phyloP scores from a whole-genome alignment of 2,888 invertebrate genomes.

The Patella caerulea region DNA sequence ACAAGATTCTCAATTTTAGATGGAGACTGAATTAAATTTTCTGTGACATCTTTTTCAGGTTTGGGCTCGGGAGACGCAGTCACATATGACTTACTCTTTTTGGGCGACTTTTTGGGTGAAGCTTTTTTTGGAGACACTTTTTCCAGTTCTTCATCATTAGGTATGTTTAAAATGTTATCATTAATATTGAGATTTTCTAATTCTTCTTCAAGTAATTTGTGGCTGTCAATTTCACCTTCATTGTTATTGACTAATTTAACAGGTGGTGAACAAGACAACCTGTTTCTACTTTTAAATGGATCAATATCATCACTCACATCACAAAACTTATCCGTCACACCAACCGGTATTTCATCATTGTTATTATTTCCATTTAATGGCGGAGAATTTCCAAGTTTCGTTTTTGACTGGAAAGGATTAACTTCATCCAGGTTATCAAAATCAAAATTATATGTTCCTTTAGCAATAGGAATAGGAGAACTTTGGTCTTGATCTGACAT shows the following conservation, averaged over 20 bases:
- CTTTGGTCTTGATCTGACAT: conserved; percentile 19
- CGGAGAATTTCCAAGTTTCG: conserved; percentile 52
- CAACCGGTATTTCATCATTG: background rate
- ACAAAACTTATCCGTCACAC: conserved; percentile 7
- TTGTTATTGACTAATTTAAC: conserved; percentile 25
- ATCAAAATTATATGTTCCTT: conserved; percentile 63
- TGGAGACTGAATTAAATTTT: background rate
- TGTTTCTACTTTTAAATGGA: conserved; percentile 29
- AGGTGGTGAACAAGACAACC: conserved; percentile 28
- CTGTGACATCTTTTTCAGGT: background rate
- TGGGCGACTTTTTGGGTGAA: background rate
- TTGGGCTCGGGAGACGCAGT: background rate
- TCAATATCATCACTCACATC: conserved; percentile 14
- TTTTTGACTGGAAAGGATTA: conserved; percentile 62
- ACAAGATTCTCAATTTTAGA: background rate
- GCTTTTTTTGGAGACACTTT: conserved; percentile 10
- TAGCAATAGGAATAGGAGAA: conserved; percentile 73
- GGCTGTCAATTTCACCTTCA: conserved; percentile 15
- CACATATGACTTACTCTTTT: background rate
- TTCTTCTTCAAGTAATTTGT: background rate
- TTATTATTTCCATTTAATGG: conserved; percentile 27
- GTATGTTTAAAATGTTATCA: conserved; percentile 10
- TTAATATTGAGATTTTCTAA: background rate
- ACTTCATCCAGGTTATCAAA: conserved; percentile 67
- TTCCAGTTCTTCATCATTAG: conserved; percentile 3